Evolutionary conservation across 2,113 vertebrate species (phyloP), one percentile per base, ranked within the genome.

Genomic region (Bambusicola thoracicus): DNA sequence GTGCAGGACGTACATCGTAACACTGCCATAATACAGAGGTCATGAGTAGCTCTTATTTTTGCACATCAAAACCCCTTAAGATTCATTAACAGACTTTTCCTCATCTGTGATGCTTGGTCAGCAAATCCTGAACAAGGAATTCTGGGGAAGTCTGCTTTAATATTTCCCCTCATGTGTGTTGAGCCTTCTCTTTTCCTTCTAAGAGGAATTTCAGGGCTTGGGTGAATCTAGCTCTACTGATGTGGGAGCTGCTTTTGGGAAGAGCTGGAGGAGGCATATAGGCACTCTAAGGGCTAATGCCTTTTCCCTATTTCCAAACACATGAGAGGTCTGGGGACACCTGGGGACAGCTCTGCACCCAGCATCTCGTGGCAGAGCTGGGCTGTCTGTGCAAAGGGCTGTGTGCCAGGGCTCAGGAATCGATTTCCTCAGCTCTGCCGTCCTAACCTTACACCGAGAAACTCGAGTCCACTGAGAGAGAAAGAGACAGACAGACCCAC

Each of bases 381-480:
- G 85, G 79, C 97, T 98, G 94, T 94, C 95, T 93, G 95, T 34
- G 6, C 22, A 2, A 20, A 88, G 87, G 97, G 97, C 96, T 0
- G 41, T 0, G 14, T 96, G 97, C 98, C 98, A 98, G 92, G 82
- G 53, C 77, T 90, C 16, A 15, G 90, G 95, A 97, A 98, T 98
- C 87, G 95, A 98, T 98, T 98, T 98, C 97, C 96, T 87, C n/a
- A 61, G 96, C 97, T 97, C 97, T 53, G 65, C 95, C 94, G 96
- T 97, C 97, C 98, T 98, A 97, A 96, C 83, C 97, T 98, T 97
- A 95, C 96, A 96, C 92, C 4, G 40, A 96, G 98, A 97, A 98
- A 98, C 94, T 85, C 63, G 95, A 98, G 85, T 97, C 97, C 48
- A 44, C 81, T 92, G 94, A 95, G 92, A 87, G 55, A 66, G 58